Conservation (phyloP, 2,797 vertebrate genomes). For the Hozukius guyotensis region DNA sequence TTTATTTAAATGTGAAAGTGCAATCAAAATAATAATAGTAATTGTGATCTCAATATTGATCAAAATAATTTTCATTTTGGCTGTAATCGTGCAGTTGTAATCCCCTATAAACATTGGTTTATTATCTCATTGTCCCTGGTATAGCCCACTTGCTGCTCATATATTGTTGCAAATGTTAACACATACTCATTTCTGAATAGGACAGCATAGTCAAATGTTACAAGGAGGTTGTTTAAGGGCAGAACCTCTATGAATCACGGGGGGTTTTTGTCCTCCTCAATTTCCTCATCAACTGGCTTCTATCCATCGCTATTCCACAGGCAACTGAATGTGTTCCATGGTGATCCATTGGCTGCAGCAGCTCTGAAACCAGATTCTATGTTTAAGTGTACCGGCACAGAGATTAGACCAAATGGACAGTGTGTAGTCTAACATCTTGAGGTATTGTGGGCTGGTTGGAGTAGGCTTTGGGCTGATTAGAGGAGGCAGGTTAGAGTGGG, state of each 20-base stretch:
- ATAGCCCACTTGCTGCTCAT: neutral
- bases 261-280: neutral
- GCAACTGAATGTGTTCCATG: neutral
- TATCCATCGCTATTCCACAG: neutral
- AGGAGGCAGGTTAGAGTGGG: conserved; percentile 72
- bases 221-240: neutral
- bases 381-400: conserved; percentile 39
- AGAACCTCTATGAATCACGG: neutral
- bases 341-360: neutral
- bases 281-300: neutral
- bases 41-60: no score
- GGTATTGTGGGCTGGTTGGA: conserved; percentile 53
- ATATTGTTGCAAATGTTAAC: neutral
- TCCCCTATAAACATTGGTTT: neutral
- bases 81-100: no score
- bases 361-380: conserved; percentile 24
- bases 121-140: neutral
- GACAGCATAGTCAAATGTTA: neutral
- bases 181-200: neutral
- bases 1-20: no score
- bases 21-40: no score
- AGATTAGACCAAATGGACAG: conserved; percentile 46
- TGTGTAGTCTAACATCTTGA: conserved; percentile 57
- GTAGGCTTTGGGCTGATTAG: conserved; percentile 73
- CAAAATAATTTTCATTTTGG: no score